A percentile compares a stretch with the other conserved stretches of the same genome.
phyloP scores from a whole-genome alignment of 2,888 invertebrate species.

The Pycnomerus fuliginosus region DNA sequence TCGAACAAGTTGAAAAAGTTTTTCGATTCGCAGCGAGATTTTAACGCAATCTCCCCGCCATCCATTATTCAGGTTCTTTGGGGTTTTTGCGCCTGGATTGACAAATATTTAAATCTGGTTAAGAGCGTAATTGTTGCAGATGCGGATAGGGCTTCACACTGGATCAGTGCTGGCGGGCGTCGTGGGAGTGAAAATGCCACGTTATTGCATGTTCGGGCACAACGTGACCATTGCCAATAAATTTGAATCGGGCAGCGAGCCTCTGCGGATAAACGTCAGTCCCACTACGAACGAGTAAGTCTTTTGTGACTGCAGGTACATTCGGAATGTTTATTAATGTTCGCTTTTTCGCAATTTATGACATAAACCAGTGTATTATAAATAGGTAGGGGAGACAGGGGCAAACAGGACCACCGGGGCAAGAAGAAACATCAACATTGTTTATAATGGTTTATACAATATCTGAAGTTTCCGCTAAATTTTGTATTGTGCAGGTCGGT shows the following conservation, averaged over 20 bases:
- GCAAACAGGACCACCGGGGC: no score
- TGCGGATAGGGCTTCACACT: slow-evolving; percentile 93
- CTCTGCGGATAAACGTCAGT: slow-evolving; percentile 87
- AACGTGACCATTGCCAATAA: slow-evolving; percentile 95
- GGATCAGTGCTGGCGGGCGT: slow-evolving; percentile 93
- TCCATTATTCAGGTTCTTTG: slow-evolving; percentile 2
- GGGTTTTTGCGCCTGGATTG: neutral
- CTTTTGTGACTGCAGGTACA: no score
- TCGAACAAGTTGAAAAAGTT: no score
- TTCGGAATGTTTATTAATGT: no score
- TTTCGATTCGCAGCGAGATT: neutral
- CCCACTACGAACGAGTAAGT: slow-evolving; percentile 90
- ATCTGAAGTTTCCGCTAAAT: no score
- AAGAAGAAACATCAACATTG: no score
- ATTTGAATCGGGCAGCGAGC: slow-evolving; percentile 92
- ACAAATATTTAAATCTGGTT: neutral
- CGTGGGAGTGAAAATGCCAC: slow-evolving; percentile 89
- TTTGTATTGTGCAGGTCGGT: no score
- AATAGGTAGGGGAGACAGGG: no score
- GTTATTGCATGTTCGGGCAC: slow-evolving; percentile 94
- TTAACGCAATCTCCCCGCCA: neutral
- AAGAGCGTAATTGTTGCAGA: slow-evolving; percentile 57
- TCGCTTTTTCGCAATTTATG: no score
- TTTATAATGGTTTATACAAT: no score
- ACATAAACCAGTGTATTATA: no score